Conservation (phyloP, 2,888 invertebrate species). For the Didymodactylos carnosus region DNA sequence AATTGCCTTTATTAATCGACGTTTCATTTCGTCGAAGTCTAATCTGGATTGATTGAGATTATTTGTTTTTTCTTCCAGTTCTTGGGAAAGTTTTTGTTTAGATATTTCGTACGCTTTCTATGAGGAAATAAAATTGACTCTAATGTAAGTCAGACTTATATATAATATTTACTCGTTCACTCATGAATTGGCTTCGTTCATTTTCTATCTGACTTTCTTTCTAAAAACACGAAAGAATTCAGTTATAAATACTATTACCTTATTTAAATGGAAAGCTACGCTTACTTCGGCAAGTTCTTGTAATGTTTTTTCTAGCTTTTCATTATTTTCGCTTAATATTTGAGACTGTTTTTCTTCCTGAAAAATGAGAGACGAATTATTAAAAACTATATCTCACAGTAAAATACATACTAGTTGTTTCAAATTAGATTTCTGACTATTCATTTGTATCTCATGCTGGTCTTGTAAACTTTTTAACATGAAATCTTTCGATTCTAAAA, state of each 20-base stretch:
- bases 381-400: not conserved
- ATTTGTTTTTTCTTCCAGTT: not conserved
- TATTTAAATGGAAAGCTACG: no score
- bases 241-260: not conserved
- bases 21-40: conserved; percentile 1
- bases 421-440: not conserved
- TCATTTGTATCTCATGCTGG: not conserved
- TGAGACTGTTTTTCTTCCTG: not conserved
- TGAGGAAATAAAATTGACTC: not conserved
- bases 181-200: not conserved
- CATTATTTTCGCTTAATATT: not conserved
- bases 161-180: not conserved
- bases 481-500: not conserved
- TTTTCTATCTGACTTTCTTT: not conserved
- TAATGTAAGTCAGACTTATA: not conserved
- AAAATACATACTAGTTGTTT: no score
- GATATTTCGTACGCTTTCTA: no score
- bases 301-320: not conserved
- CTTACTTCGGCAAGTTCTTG: not conserved
- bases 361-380: not conserved
- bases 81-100: not conserved
- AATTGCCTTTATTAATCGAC: not conserved
- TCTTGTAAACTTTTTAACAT: not conserved
- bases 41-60: no score
- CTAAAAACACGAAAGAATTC: not conserved